These are phyloP conservation scores for Parotia lawesii DNA, from an alignment of 2,113 vertebrate species.

Conservation along the genomic window DNA sequence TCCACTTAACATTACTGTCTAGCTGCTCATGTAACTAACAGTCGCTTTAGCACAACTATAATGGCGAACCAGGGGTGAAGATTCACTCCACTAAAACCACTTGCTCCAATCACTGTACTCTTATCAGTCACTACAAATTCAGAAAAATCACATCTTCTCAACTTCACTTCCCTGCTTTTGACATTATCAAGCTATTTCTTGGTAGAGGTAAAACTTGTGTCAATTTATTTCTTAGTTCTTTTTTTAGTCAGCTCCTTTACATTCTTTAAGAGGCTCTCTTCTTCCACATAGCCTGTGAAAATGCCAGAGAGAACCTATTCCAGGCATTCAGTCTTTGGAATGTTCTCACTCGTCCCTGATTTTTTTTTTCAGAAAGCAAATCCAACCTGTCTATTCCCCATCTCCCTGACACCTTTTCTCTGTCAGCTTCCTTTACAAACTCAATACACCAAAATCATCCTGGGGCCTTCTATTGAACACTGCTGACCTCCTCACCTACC, in stretches of 20 bases:
- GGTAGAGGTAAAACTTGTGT: neutral
- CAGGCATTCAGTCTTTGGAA: neutral
- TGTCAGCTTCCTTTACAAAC: neutral
- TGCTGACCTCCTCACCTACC: neutral
- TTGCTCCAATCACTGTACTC: neutral
- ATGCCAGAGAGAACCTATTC: neutral
- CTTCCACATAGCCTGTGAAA: neutral
- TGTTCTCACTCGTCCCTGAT: neutral
- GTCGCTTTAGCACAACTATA: neutral
- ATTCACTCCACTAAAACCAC: neutral
- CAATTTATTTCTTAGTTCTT: neutral
- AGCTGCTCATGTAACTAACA: neutral
- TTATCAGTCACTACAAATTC: neutral
- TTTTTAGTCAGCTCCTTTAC: neutral
- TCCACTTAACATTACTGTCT: neutral
- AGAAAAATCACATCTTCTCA: neutral
- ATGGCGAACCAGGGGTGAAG: neutral
- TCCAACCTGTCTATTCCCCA: neutral
- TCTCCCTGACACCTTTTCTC: neutral
- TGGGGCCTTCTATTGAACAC: neutral
- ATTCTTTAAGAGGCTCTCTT: neutral
- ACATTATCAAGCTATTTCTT: neutral
- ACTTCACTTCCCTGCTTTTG: neutral
- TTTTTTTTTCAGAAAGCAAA: neutral
- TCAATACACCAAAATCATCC: neutral